Evolutionary conservation across 2,888 invertebrate species (phyloP).

Genomic region (Tipula lateralis): DNA sequence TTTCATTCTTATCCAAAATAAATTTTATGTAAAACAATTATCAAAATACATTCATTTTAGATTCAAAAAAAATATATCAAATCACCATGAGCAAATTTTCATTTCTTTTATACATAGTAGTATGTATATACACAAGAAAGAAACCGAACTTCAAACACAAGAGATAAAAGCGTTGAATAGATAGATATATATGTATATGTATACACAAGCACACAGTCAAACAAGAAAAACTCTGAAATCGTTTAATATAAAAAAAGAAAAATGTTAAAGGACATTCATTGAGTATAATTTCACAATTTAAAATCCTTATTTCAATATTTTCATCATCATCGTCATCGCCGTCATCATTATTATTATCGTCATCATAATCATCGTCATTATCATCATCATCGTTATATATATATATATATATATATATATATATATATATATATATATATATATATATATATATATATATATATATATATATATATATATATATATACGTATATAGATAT

Average conservation of each 20-base stretch:
- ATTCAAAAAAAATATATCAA: not conserved
- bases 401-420: not conserved
- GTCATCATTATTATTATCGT: not conserved
- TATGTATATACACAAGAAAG: not conserved
- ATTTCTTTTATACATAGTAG: too few species aligned
- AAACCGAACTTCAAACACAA: not conserved
- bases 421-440: not conserved
- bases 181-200: not conserved
- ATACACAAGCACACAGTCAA: not conserved
- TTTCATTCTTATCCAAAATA: not conserved
- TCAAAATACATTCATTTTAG: not conserved
- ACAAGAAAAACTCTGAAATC: not conserved
- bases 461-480: not conserved
- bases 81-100: not conserved
- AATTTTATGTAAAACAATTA: not conserved
- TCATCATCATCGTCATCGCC: not conserved
- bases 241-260: not conserved
- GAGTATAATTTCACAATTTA: not conserved
- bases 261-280: constrained; percentile 2
- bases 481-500: not conserved
- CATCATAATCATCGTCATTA: not conserved
- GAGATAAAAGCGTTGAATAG: not conserved
- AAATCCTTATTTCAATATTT: constrained; percentile 11
- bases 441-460: not conserved
- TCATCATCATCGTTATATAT: not conserved